Percentiles rank a stretch among this genome's conserved stretches.
These are phyloP conservation scores for Trinorchestia longiramus DNA, from an alignment of 1,140 invertebrate species.

Conservation along the genomic window DNA sequence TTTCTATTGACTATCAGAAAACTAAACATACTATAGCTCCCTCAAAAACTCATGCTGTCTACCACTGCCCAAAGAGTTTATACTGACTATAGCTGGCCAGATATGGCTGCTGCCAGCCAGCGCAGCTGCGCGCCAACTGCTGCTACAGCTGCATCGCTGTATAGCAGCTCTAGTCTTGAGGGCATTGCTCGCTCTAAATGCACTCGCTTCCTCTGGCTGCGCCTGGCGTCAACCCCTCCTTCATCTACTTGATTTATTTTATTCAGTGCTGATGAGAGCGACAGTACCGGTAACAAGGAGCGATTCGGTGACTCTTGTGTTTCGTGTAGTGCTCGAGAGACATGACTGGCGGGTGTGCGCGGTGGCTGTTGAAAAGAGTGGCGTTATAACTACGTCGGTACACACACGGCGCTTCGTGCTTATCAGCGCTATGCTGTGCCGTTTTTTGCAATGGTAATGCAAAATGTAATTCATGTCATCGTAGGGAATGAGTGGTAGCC, in stretches of 20 bases:
- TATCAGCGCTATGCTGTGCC: too few species aligned
- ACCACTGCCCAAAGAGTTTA: neutral
- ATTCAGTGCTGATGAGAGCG: neutral
- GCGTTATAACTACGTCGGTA: neutral
- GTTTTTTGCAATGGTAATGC: too few species aligned
- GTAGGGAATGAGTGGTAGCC: too few species aligned
- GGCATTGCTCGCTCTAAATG: slow-evolving; percentile 32
- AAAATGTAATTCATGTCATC: too few species aligned
- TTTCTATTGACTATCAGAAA: neutral
- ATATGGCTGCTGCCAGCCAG: slow-evolving; percentile 16
- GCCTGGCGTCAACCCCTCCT: neutral
- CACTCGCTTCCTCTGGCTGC: neutral
- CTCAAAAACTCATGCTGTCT: neutral
- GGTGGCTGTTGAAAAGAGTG: neutral
- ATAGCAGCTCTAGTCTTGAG: neutral
- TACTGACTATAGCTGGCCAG: neutral
- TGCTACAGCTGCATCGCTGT: slow-evolving; percentile 27
- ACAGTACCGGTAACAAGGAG: neutral
- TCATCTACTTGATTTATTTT: slow-evolving; percentile 5
- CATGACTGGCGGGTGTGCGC: neutral
- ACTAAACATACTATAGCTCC: neutral
- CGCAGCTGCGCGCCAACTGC: slow-evolving; percentile 21
- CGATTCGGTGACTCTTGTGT: neutral
- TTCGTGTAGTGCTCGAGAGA: neutral
- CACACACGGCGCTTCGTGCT: neutral